Conservation (phyloP, 2,888 invertebrate species). For the Lumbricus terrestris region DNA sequence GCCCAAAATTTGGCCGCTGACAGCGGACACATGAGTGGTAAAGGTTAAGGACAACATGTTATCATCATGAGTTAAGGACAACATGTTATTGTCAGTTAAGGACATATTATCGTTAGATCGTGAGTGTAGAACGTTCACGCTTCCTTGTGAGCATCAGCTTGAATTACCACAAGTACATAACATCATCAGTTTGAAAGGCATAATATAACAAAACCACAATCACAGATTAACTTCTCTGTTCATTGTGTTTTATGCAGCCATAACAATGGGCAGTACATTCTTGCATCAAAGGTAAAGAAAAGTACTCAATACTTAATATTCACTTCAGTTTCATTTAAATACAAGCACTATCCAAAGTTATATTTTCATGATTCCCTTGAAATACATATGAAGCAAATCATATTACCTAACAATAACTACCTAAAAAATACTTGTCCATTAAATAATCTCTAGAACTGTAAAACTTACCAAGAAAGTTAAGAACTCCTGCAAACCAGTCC, state of each 20-base stretch:
- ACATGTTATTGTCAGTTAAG: too few relatives aligned
- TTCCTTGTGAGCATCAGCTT: too few relatives aligned
- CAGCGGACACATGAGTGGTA: too few relatives aligned
- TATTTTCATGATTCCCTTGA: too few relatives aligned
- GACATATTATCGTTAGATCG: too few relatives aligned
- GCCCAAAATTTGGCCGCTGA: too few relatives aligned
- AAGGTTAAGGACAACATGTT: too few relatives aligned
- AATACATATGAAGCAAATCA: background rate
- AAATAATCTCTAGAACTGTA: background rate
- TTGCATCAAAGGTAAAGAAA: background rate
- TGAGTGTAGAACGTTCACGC: too few relatives aligned
- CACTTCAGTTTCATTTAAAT: background rate
- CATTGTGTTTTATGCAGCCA: background rate
- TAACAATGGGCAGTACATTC: background rate
- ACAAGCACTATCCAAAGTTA: background rate
- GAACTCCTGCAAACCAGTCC: conserved; percentile 62
- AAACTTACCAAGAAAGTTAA: conserved; percentile 60
- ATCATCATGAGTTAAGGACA: too few relatives aligned
- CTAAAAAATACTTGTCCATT: background rate
- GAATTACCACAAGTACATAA: background rate
- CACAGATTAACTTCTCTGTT: background rate
- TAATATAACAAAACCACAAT: background rate
- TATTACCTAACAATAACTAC: background rate
- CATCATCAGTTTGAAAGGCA: background rate
- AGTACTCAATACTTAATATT: background rate